These are phyloP conservation scores for Apamea anceps DNA, from an alignment of 2,888 invertebrate species.

Conservation along the genomic window DNA sequence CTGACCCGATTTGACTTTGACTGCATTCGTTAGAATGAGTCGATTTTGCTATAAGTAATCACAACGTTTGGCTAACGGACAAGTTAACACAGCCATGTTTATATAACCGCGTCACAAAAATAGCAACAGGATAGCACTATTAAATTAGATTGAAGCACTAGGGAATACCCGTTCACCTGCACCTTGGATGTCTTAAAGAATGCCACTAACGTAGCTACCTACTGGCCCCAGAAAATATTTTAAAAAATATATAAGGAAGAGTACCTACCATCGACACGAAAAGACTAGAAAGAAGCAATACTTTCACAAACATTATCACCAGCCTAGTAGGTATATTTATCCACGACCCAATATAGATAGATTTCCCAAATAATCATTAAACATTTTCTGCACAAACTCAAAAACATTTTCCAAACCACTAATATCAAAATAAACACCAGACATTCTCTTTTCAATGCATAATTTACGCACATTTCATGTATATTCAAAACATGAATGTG, in stretches of 20 bases:
- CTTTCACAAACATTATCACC: background rate
- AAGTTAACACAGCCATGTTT: background rate
- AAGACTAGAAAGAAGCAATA: too few relatives aligned
- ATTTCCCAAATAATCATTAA: background rate
- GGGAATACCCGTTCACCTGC: too few relatives aligned
- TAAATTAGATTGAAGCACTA: background rate
- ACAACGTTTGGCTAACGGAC: background rate
- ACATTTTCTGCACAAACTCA: background rate
- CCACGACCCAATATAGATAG: background rate
- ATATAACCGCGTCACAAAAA: background rate
- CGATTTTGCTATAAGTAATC: background rate
- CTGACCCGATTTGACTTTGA: background rate
- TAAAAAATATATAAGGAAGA: too few relatives aligned
- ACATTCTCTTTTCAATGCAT: slow-evolving; percentile 17
- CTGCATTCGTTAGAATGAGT: background rate
- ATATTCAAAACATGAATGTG: slow-evolving; percentile 41
- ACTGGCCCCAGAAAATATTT: too few relatives aligned
- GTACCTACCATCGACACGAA: too few relatives aligned
- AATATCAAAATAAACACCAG: slow-evolving; percentile 23
- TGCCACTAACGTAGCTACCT: too few relatives aligned
- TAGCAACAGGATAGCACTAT: background rate
- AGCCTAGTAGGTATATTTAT: background rate
- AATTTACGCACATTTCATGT: slow-evolving; percentile 51
- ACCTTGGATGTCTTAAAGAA: too few relatives aligned
- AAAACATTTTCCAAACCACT: background rate